Evolutionary conservation across 2,113 vertebrate species (phyloP).

Genomic region (Pseudonaja textilis): DNA sequence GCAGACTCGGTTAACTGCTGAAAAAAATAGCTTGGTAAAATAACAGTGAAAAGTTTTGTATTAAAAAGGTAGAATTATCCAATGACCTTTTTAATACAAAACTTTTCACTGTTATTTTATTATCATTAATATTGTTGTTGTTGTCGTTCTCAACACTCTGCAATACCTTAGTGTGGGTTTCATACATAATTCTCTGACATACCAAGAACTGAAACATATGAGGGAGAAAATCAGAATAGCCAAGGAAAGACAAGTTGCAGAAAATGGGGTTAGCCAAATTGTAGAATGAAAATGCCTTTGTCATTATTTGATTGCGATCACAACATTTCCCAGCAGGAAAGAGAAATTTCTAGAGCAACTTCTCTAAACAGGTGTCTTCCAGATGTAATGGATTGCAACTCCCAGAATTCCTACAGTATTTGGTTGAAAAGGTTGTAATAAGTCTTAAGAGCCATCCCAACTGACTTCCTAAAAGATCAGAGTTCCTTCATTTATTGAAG

Average conservation of each 20-base stretch:
- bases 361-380: not conserved
- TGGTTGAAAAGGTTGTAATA: not conserved
- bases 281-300: not conserved
- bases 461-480: not conserved
- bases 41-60: not conserved
- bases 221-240: not conserved
- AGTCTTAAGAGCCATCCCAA: not conserved
- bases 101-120: not conserved
- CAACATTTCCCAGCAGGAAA: not conserved
- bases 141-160: no score
- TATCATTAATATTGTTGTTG: no score
- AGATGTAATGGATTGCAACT: not conserved
- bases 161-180: not conserved
- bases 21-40: not conserved
- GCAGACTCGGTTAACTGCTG: not conserved
- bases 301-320: not conserved
- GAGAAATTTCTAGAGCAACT: not conserved
- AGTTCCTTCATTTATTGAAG: not conserved
- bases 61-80: not conserved
- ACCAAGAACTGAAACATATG: not conserved
- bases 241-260: not conserved
- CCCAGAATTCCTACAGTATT: not conserved
- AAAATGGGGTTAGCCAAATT: not conserved
- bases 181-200: not conserved
- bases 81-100: not conserved